Evolutionary conservation across 2,113 vertebrate genomes (phyloP), one percentile per base, ranked within the genome.

Genomic region (Salvator merianae): DNA sequence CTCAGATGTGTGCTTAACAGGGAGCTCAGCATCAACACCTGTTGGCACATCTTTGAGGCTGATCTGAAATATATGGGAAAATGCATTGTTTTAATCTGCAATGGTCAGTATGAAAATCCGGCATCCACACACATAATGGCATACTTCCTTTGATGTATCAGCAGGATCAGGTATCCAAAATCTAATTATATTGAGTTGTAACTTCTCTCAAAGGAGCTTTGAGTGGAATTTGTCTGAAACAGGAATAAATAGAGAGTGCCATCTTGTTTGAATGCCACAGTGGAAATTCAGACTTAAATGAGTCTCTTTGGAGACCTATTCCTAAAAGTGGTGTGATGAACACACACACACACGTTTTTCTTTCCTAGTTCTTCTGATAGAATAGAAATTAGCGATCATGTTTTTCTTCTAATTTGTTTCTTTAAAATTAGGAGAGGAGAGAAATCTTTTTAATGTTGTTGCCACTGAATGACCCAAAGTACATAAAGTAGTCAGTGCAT

Each of bases 1-100:
- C 89, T 93, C 88, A 93, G 90, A 94, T 93, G 91, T 93, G 92
- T 89, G 87, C 86, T 70, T 88, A 88, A 88, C 89, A 90, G 90
- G 91, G 87, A 91, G 89, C 87, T 88, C 87, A 90, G 83, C 82
- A 88, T 82, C 81, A 92, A 94, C 91, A 93, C 91, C 93, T 94
- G 89, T 91, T 93, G 82, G 90, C 86, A 91, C 69, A 81, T 90
- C 90, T 91, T 91, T 92, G 0, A 10, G 79, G 84, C 92, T 78
- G 34, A 53, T 75, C 34, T 0, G 1, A 86, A 86, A 93, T 91
- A 65, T 82, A 91, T 88, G 82, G 94, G 91, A 88, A 93, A 91
- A 88, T 68, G 79, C 85, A 92, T 91, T 20, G 69, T 38, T 77
- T 91, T 85, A 86, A 83, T 88, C 38, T 89, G 20, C 62, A 89